Base-by-base conservation (phyloP, 2,888 invertebrate species). In the Leucophenga maculata region DNA sequence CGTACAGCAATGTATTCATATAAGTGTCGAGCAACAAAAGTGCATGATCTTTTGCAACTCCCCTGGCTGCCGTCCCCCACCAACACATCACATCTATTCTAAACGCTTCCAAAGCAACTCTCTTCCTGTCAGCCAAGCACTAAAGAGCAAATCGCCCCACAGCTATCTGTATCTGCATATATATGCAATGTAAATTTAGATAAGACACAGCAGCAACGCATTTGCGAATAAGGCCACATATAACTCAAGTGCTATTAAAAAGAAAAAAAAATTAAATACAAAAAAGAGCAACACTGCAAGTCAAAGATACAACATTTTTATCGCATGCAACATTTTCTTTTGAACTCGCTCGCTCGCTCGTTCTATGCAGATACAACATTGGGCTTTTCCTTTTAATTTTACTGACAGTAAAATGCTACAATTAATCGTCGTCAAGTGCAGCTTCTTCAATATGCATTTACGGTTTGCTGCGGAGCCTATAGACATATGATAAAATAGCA, bases 381-480 rank as follows among this genome's bases (percentile, higher is more conserved):
- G 26, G 26, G 39, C 39, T 39, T 39, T 39, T 39, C 39, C 82
- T 81, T 77, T 52, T 65, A 22, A 20, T 26, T 48, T n/a, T 52
- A n/a, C 77, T 75, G 75, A 77, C 82, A 76, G 77, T 79, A 80
- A 80, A 80, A 80, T 77, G 79, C 75, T 78, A 76, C 80, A 80
- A 80, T 80, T 82, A 80, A 74, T 74, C 74, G 74, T 68, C 22
- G 31, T 13, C 72, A 69, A 65, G 52, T 60, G n/a, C 18, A 50
- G 44, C 73, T 73, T 57, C 69, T 55, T 55, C 39, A 55, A 39
- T 55, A 39, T 39, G 8, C 39, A 39, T 39, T 11, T 11, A 39
- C 26, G 26, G 18, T 50, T 18, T 54, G 18, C 18, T 9, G n/a
- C 18, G 9, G 26, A 55, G 22, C 26, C 22, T 55, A 26, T 39